phyloP scores from a whole-genome alignment of 2,797 vertebrate genomes.

The Tauraco hartlaubi region DNA sequence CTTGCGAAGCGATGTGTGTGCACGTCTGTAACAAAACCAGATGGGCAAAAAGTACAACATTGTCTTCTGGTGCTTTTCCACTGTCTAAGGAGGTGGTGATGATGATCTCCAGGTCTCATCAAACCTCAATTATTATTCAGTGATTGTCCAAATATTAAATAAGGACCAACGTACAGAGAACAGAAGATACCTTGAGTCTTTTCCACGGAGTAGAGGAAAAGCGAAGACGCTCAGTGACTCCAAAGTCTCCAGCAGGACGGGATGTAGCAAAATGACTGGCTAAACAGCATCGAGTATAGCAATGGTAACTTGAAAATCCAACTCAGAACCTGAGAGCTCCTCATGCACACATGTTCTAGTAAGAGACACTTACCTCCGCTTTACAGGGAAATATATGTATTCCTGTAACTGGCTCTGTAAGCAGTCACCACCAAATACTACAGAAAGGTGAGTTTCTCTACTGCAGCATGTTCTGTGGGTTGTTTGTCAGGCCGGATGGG shows the following conservation, averaged over 20 bases:
- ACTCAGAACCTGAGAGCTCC: background rate
- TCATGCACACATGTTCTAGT: background rate
- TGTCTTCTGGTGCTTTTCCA: background rate
- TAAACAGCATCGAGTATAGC: background rate
- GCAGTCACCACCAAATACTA: background rate
- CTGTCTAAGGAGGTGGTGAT: background rate
- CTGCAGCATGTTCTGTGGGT: background rate
- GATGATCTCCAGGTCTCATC: background rate
- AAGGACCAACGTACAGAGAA: background rate
- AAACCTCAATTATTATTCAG: background rate
- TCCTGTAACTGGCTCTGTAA: background rate
- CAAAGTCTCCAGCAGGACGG: background rate
- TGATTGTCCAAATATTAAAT: background rate
- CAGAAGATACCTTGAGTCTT: background rate
- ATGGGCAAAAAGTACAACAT: background rate
- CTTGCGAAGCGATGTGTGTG: background rate
- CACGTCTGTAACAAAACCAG: background rate
- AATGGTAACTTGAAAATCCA: background rate
- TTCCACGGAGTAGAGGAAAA: background rate
- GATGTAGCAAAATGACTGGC: background rate
- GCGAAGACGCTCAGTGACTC: background rate
- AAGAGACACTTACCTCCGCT: background rate
- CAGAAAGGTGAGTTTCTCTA: background rate
- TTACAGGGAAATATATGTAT: too few species aligned
- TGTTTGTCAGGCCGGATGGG: background rate